Percentiles rank a stretch among this genome's conserved stretches.
These are phyloP conservation scores for Apodemia zela DNA, from an alignment of 2,888 invertebrate genomes.

Conservation along the genomic window DNA sequence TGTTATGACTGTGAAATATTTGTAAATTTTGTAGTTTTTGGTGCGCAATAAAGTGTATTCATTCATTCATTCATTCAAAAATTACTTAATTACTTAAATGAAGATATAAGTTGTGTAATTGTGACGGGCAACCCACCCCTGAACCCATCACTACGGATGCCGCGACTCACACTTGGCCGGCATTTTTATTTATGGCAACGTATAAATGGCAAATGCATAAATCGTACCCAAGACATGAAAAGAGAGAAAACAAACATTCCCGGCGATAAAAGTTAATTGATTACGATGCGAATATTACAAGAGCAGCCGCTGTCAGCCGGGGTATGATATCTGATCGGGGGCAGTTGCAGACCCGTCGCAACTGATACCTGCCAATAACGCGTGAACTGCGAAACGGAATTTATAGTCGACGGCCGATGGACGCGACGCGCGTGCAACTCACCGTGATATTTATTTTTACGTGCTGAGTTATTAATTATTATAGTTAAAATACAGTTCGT, in stretches of 20 bases:
- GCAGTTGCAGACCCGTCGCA: constrained; percentile 2
- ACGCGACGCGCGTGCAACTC: not conserved
- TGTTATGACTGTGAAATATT: too few relatives aligned
- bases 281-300: constrained; percentile 12
- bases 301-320: constrained; percentile 12
- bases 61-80: too few relatives aligned
- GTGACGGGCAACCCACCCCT: too few relatives aligned
- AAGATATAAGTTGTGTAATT: too few relatives aligned
- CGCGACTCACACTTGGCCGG: too few relatives aligned
- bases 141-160: too few relatives aligned
- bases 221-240: not conserved
- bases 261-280: constrained; percentile 13
- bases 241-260: not conserved
- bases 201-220: constrained; percentile 9
- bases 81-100: too few relatives aligned
- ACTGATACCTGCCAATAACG: constrained; percentile 16
- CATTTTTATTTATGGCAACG: not conserved
- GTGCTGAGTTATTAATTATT: not conserved
- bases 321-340: constrained; percentile 1
- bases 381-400: not conserved
- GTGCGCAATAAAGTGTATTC: too few relatives aligned
- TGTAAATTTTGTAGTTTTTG: too few relatives aligned
- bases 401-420: not conserved
- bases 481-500: too few relatives aligned
- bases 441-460: not conserved